Percentiles rank a stretch among this genome's conserved stretches.
Evolutionary conservation across 1,140 invertebrate genomes (phyloP).

Genomic region (Drosophila kanapiae): DNA sequence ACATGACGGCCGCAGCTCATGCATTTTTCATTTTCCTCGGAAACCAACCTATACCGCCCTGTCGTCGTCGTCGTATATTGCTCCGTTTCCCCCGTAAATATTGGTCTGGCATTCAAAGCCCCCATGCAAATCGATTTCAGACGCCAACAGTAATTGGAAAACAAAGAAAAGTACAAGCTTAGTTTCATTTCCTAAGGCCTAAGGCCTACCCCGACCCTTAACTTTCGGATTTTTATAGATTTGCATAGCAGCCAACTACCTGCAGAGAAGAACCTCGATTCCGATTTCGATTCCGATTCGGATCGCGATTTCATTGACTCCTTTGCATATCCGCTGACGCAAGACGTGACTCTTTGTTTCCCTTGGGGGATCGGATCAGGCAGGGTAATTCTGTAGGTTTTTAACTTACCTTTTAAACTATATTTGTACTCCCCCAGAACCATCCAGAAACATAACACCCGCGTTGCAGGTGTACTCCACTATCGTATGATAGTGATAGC

Average conservation of each 20-base stretch:
- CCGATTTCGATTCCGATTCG: conserved; percentile 38
- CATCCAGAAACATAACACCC: conserved; percentile 11
- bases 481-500: conserved; percentile 21
- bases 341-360: conserved; percentile 29
- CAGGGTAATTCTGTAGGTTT: conserved; percentile 4
- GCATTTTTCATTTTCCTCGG: conserved; percentile 69
- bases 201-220: conserved; percentile 13
- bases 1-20: conserved; percentile 65
- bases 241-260: conserved; percentile 70
- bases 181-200: conserved; percentile 35
- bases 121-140: conserved; percentile 66
- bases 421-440: conserved; percentile 4
- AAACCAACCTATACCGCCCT: conserved; percentile 12
- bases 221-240: conserved; percentile 35
- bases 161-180: conserved; percentile 53
- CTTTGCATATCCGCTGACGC: conserved; percentile 74
- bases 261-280: conserved; percentile 35
- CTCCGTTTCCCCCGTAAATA: conserved; percentile 9
- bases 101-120: conserved; percentile 69
- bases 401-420: background rate
- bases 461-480: conserved; percentile 15
- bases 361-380: background rate
- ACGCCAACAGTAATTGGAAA: conserved; percentile 61
- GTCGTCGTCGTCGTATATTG: background rate
- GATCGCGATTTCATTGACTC: conserved; percentile 37